Conservation (phyloP, 2,113 vertebrate genomes). For the Gallinago media region DNA sequence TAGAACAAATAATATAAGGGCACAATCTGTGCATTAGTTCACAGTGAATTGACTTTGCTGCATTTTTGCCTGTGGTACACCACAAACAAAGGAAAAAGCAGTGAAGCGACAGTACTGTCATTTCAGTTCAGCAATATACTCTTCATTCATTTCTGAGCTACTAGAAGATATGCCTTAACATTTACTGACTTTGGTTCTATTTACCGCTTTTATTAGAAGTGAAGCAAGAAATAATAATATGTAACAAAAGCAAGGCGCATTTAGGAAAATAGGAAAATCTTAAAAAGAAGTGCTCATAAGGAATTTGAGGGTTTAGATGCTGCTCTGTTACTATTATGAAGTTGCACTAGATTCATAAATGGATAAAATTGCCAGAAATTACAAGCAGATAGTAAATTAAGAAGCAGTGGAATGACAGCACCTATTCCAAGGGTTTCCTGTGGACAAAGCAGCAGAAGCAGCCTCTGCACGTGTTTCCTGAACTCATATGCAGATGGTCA, state of each 20-base stretch:
- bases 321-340: neutral
- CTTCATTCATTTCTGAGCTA: neutral
- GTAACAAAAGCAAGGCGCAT: neutral
- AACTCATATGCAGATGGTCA: neutral
- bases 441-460: neutral
- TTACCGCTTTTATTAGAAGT: neutral
- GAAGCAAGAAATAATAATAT: neutral
- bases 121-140: neutral
- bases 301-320: neutral
- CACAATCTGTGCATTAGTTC: neutral
- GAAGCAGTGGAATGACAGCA: neutral
- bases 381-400: neutral
- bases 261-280: neutral
- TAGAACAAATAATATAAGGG: neutral
- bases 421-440: neutral
- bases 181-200: neutral
- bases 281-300: neutral
- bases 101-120: neutral
- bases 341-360: neutral
- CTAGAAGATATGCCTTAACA: neutral
- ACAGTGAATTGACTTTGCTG: neutral
- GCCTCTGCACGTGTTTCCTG: neutral
- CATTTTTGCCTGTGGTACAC: neutral
- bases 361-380: neutral
- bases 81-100: neutral